phyloP scores from a whole-genome alignment of 2,797 vertebrate genomes.

The Champsocephalus gunnari region DNA sequence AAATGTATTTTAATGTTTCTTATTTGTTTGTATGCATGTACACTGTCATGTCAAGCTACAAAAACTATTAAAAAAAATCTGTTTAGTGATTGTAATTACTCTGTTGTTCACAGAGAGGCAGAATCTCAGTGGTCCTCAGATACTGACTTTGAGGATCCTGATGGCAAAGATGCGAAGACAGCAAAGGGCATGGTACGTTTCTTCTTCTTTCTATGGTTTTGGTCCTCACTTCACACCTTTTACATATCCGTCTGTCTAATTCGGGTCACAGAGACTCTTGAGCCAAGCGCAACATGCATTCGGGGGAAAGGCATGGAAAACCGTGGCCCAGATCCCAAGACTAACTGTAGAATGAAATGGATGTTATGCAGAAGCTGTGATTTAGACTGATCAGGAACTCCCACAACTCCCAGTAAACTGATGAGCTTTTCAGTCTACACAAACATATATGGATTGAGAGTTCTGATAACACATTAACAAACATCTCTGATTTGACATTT shows the following conservation, averaged over 20 bases:
- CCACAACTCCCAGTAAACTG: neutral
- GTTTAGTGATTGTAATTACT: slow-evolving; percentile 7
- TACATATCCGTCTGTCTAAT: neutral
- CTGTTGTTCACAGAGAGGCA: slow-evolving; percentile 87
- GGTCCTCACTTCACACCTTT: neutral
- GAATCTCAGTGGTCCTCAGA: slow-evolving; percentile 95
- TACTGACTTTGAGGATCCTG: slow-evolving; percentile 94
- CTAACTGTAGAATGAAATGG: neutral
- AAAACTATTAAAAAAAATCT: neutral
- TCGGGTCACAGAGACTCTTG: neutral
- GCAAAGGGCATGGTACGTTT: slow-evolving; percentile 89
- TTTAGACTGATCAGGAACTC: slow-evolving; percentile 2
- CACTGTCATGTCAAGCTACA: no score
- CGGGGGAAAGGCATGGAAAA: slow-evolving; percentile 15
- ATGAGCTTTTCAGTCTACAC: slow-evolving; percentile 4
- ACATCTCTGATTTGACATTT: neutral
- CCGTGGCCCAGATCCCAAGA: slow-evolving; percentile 7
- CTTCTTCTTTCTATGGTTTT: neutral
- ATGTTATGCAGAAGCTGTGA: slow-evolving; percentile 1
- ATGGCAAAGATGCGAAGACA: slow-evolving; percentile 91
- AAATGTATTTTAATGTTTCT: neutral
- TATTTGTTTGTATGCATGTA: slow-evolving; percentile 2
- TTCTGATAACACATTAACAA: neutral
- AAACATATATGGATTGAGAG: neutral
- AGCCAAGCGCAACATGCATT: slow-evolving; percentile 8